Evolutionary conservation across 2,888 invertebrate genomes (phyloP).

Genomic region (Ctena decussata): DNA sequence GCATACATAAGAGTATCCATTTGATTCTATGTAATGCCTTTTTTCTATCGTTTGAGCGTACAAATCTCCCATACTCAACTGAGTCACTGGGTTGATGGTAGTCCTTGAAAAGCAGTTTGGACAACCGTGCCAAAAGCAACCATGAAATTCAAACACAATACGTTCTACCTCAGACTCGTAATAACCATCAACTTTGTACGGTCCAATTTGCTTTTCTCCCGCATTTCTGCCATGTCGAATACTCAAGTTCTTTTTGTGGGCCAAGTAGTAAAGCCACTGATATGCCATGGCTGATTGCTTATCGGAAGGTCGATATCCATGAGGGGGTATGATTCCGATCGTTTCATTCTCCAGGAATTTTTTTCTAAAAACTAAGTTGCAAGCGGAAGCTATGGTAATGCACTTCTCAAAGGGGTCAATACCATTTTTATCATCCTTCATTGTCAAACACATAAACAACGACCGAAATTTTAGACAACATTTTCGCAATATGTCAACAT

Average conservation of each 20-base stretch:
- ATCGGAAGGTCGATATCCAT: not conserved
- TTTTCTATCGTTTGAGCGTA: constrained; percentile 23
- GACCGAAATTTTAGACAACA: constrained; percentile 40
- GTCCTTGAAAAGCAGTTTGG: constrained; percentile 1
- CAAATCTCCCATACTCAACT: constrained; percentile 25
- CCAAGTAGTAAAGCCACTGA: constrained; percentile 2
- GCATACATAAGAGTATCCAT: constrained; percentile 9
- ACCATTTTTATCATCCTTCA: not conserved
- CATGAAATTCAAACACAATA: constrained; percentile 3
- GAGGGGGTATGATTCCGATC: not conserved
- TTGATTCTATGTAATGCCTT: not conserved
- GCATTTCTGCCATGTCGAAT: constrained; percentile 23
- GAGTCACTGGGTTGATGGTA: constrained; percentile 15
- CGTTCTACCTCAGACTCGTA: not conserved
- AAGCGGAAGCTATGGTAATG: not conserved
- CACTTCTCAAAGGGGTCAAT: not conserved
- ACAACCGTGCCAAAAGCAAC: constrained; percentile 13
- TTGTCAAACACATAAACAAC: not conserved
- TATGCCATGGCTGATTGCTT: not conserved
- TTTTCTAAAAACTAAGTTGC: not conserved
- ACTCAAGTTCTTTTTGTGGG: not conserved
- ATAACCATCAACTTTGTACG: constrained; percentile 14
- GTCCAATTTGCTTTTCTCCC: constrained; percentile 17
- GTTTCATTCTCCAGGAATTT: too few relatives aligned
- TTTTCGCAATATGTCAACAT: constrained; percentile 47